Conservation (phyloP, 2,113 vertebrate genomes). For the Ciconia stormi region DNA sequence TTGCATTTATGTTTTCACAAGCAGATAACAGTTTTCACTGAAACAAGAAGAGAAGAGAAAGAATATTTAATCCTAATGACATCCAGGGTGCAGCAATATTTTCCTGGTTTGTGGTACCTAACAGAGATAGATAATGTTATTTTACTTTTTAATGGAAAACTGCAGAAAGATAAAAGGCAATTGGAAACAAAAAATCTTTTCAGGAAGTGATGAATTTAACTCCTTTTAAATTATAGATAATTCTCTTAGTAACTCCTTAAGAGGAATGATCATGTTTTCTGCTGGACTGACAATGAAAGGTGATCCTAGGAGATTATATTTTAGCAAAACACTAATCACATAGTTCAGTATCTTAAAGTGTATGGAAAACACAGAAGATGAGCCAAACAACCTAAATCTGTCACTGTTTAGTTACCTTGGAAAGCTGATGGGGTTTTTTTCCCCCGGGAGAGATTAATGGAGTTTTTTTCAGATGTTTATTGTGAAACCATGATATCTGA, state of each 20-base stretch:
- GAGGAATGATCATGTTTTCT: constrained; percentile 36
- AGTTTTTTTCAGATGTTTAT: not conserved
- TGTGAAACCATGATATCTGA: not conserved
- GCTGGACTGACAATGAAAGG: constrained; percentile 29
- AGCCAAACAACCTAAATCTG: constrained; percentile 21
- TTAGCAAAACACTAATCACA: constrained; percentile 51
- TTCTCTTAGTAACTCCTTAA: constrained; percentile 11
- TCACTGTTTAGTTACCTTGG: not conserved
- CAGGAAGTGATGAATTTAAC: constrained; percentile 40
- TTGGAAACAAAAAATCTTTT: constrained; percentile 9
- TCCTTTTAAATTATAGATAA: constrained; percentile 31
- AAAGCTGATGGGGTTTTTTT: not conserved
- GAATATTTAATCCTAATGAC: constrained; percentile 21
- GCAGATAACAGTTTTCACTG: not conserved
- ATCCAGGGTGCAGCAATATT: not conserved
- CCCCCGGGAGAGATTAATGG: not conserved
- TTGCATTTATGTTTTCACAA: not conserved
- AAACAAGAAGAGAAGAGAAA: not conserved
- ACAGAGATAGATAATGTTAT: constrained; percentile 54
- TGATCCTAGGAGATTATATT: constrained; percentile 47
- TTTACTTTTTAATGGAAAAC: constrained; percentile 51
- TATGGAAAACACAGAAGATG: constrained; percentile 19
- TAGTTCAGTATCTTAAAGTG: constrained; percentile 31
- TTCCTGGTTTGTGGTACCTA: not conserved
- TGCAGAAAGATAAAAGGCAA: constrained; percentile 46